Percentiles rank a stretch among this genome's conserved stretches.
Evolutionary conservation across 2,797 vertebrate species (phyloP).

Genomic region (Anguilla marmorata): DNA sequence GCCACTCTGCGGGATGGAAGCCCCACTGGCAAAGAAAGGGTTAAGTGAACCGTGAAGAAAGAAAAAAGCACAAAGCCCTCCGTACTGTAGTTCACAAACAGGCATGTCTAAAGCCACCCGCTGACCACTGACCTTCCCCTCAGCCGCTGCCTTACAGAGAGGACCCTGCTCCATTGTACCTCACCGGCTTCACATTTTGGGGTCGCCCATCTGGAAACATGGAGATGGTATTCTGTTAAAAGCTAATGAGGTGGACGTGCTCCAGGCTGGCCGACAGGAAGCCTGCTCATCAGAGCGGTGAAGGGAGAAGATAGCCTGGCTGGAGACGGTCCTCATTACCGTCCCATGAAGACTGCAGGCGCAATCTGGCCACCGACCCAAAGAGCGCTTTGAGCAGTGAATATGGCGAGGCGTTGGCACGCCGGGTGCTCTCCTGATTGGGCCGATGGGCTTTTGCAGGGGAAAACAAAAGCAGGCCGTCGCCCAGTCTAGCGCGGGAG

Average conservation of each 20-base stretch:
- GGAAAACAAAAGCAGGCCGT: not conserved
- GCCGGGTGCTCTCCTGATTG: not conserved
- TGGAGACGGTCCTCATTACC: conserved; percentile 2
- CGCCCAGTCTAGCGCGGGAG: not conserved
- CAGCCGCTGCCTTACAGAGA: not conserved
- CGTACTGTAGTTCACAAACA: not conserved
- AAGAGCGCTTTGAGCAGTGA: conserved; percentile 19
- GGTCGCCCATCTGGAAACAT: not conserved
- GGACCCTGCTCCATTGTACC: not conserved
- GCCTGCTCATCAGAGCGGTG: not conserved
- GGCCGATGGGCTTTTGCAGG: not conserved
- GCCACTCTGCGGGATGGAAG: not conserved
- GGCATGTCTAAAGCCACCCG: not conserved
- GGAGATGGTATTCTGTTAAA: conserved; percentile 5
- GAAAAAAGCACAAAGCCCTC: not conserved
- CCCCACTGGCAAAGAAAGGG: not conserved
- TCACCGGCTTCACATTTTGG: not conserved
- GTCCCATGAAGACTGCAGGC: not conserved
- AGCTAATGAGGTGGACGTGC: conserved; percentile 16
- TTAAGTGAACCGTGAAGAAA: not conserved
- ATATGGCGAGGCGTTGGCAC: not conserved
- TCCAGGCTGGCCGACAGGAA: conserved; percentile 7
- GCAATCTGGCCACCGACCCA: not conserved
- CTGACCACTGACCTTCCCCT: not conserved
- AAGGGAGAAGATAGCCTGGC: conserved; percentile 20